These are phyloP conservation scores for Lysiphlebus fabarum DNA, from an alignment of 1,140 invertebrate species.

Conservation along the genomic window DNA sequence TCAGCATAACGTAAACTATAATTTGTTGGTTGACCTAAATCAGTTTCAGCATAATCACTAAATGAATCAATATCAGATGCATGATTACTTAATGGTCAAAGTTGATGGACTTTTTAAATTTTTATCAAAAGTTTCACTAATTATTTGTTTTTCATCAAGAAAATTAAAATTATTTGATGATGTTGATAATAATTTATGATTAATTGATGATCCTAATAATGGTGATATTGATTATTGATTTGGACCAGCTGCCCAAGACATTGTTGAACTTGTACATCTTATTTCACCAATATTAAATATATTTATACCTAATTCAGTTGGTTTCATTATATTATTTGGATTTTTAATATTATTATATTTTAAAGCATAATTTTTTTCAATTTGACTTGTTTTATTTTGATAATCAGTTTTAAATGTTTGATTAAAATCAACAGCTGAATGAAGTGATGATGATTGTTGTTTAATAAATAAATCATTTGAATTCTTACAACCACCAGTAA, in stretches of 20 bases:
- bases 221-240: conserved; percentile 44
- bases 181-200: conserved; percentile 31
- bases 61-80: conserved; percentile 29
- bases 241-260: conserved; percentile 43
- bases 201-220: conserved; percentile 38
- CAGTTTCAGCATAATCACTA: conserved; percentile 71
- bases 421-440: conserved; percentile 45
- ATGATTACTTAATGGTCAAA: conserved; percentile 14
- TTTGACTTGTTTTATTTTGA: conserved; percentile 27
- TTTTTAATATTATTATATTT: conserved; percentile 44
- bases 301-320: conserved; percentile 29
- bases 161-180: conserved; percentile 23
- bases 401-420: conserved; percentile 22
- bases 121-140: not conserved
- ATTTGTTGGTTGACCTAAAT: conserved; percentile 84
- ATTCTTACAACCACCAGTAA: conserved; percentile 33
- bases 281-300: conserved; percentile 31
- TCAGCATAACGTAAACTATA: conserved; percentile 82
- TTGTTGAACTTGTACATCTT: conserved; percentile 41
- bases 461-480: conserved; percentile 38
- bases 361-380: conserved; percentile 48
- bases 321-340: conserved; percentile 30
- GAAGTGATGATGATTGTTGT: conserved; percentile 48
- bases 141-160: conserved; percentile 13
- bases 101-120: conserved; percentile 14